Evolutionary conservation across 2,797 vertebrate genomes (phyloP), one percentile per base, ranked within the genome.

Genomic region (Manis pentadactyla): DNA sequence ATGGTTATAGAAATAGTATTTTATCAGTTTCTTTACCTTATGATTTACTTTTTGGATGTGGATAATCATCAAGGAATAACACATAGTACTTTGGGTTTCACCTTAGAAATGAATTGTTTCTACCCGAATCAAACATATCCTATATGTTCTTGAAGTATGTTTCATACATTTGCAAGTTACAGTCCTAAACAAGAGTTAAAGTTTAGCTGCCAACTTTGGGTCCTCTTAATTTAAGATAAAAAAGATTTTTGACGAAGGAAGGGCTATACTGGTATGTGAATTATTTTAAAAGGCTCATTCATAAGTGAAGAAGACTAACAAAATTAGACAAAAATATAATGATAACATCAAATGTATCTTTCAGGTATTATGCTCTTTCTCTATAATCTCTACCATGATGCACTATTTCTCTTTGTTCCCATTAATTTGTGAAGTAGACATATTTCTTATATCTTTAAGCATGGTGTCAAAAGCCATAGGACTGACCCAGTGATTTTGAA

Each of bases 291-390:
- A 96, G 42, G 42, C 87, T 21, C 31, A 18, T 63, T 18, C 31
- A 18, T 63, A 85, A 27, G 46, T 95, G 57, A 93, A 69, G 31
- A 69, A 93, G 51, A 85, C 37, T 53, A 93, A 93, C 83, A 90
- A 91, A 97, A 93, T 86, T 78, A 82, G 55, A 86, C 37, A 93
- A 85, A 96, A 96, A 87, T 74, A 13, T 69, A 55, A 87, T 51
- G 61, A 63, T 92, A 97, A 94, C 46, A 85, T 87, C 73, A 87
- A 51, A 55, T 63, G 7, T 84, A 84, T 87, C 34, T 96, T 82
- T 94, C 23, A 87, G 14, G 15, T 63, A 73, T 74, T 49, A 64
- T 61, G 51, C 8, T 89, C 8, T 85, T 75, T 75, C 69, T 92
- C 53, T 81, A 15, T 89, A 71, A 29, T 74, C n/a, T 94, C 78